A percentile compares a stretch with the other conserved stretches of the same genome.
Conservation (phyloP, 1,140 invertebrate genomes). For the Orchesella cincta region DNA sequence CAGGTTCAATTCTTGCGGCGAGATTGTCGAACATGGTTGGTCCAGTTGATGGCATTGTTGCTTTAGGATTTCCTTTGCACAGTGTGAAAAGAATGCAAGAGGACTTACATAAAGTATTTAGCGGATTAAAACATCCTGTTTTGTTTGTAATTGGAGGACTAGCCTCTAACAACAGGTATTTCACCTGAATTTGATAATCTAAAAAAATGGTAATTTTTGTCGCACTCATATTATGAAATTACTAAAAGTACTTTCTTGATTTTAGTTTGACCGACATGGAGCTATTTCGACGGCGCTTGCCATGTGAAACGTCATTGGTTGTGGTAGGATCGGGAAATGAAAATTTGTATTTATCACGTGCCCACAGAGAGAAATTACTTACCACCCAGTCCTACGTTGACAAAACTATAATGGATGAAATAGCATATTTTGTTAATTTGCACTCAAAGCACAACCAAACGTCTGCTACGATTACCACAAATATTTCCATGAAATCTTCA, state of each 20-base stretch:
- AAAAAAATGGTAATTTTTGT: not conserved
- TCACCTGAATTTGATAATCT: not conserved
- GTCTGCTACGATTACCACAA: not conserved
- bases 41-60: slow-evolving; percentile 44
- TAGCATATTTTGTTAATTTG: slow-evolving; percentile 36
- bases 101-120: slow-evolving; percentile 23
- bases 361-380: slow-evolving; percentile 70
- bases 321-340: slow-evolving; percentile 83
- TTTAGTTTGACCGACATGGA: slow-evolving; percentile 73
- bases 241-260: too few relatives aligned
- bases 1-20: slow-evolving; percentile 69
- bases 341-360: slow-evolving; percentile 69
- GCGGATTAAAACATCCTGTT: slow-evolving; percentile 35
- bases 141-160: slow-evolving; percentile 45
- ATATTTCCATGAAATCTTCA: slow-evolving; percentile 19
- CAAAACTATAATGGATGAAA: slow-evolving; percentile 66
- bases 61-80: slow-evolving; percentile 42
- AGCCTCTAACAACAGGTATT: slow-evolving; percentile 37
- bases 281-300: slow-evolving; percentile 71
- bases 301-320: slow-evolving; percentile 73
- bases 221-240: too few relatives aligned
- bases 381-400: slow-evolving; percentile 83
- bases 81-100: slow-evolving; percentile 31
- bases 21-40: slow-evolving; percentile 14
- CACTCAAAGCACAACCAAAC: slow-evolving; percentile 16